Evolutionary conservation across 2,888 invertebrate species (phyloP).

Genomic region (Parthenolecanium corni): DNA sequence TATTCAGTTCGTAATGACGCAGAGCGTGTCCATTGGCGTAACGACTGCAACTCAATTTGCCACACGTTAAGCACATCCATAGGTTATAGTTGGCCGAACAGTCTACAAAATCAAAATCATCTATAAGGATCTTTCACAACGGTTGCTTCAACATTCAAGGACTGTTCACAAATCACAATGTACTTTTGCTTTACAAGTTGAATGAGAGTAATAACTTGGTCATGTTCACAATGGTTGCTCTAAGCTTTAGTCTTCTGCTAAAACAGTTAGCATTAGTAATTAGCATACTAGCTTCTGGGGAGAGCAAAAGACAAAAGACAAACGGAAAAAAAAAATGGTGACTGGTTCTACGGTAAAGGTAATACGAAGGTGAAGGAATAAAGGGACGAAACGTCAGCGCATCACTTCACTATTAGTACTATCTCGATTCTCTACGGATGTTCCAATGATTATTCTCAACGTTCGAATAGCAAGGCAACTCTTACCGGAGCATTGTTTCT

Average conservation of each 20-base stretch:
- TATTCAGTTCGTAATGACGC: conserved; percentile 50
- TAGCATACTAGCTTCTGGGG: no score
- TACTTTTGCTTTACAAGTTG: no score
- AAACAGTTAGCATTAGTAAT: no score
- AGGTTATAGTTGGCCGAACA: conserved; percentile 54
- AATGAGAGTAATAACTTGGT: not conserved
- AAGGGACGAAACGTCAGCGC: no score
- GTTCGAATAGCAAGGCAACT: not conserved
- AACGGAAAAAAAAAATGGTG: no score
- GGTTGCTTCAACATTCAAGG: not conserved
- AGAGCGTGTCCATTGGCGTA: conserved; percentile 66
- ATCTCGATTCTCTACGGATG: not conserved
- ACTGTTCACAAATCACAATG: not conserved
- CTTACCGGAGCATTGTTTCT: not conserved
- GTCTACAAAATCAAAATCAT: conserved; percentile 40
- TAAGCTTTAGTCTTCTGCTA: no score
- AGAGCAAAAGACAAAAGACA: not conserved
- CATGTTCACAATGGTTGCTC: not conserved
- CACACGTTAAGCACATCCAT: conserved; percentile 68
- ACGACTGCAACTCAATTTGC: conserved; percentile 61
- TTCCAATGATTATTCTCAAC: not conserved
- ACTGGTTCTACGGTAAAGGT: no score
- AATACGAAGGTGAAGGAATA: not conserved
- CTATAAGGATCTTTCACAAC: not conserved
- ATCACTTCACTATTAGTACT: no score